Evolutionary conservation across 2,888 invertebrate genomes (phyloP).

Genomic region (Ypsolopha sequella): DNA sequence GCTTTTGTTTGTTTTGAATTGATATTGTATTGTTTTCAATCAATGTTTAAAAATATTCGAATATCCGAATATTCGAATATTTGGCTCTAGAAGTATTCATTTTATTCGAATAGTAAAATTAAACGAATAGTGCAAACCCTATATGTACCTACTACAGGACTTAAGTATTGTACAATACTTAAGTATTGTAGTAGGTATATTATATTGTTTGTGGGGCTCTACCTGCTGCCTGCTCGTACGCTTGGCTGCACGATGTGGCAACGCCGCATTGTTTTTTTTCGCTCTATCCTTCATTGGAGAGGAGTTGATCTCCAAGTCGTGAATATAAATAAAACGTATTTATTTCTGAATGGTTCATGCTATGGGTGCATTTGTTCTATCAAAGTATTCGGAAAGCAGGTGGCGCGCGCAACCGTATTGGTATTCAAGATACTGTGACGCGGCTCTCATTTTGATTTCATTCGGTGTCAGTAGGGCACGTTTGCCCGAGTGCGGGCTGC

Average conservation of each 20-base stretch:
- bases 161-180: too few species aligned
- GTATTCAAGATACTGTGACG: constrained; percentile 34
- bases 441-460: constrained; percentile 40
- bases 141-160: constrained; percentile 38
- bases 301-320: neutral
- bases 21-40: too few species aligned
- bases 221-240: constrained; percentile 38
- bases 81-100: too few species aligned
- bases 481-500: constrained; percentile 30
- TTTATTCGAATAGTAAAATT: too few species aligned
- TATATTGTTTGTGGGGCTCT: constrained; percentile 27
- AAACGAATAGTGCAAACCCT: too few species aligned
- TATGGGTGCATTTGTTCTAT: neutral
- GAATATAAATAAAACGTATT: neutral
- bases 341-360: neutral
- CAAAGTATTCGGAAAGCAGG: constrained; percentile 1
- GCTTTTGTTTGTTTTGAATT: too few species aligned
- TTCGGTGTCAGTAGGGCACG: constrained; percentile 59
- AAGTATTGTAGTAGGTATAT: too few species aligned
- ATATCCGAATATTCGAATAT: too few species aligned
- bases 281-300: constrained; percentile 39
- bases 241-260: constrained; percentile 62
- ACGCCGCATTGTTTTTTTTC: constrained; percentile 61
- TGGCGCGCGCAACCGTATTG: constrained; percentile 20
- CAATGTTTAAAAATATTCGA: too few species aligned